Percentiles rank a stretch among this genome's conserved stretches.
Evolutionary conservation across 2,888 invertebrate species (phyloP).

Genomic region (Oscheius sp.): DNA sequence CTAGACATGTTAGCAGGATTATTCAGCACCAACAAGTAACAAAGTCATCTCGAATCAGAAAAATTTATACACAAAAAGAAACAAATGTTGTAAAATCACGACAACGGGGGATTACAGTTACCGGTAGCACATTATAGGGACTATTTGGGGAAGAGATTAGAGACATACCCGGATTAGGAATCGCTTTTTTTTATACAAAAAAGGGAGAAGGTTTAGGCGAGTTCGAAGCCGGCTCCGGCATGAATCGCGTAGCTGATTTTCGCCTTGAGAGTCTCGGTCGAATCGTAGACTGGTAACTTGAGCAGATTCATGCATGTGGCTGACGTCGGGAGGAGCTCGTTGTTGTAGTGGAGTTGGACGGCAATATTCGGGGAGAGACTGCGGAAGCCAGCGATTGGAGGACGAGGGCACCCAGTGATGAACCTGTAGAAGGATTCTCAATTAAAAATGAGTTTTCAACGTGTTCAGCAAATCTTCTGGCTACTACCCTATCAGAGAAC

Average conservation of each 20-base stretch:
- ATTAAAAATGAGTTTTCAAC: no score
- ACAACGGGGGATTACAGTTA: no score
- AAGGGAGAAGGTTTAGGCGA: constrained; percentile 22
- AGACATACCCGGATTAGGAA: neutral
- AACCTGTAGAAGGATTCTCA: constrained; percentile 37
- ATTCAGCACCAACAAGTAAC: no score
- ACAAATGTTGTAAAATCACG: no score
- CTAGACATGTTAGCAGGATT: no score
- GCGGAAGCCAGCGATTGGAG: constrained; percentile 93
- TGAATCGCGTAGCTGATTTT: constrained; percentile 49
- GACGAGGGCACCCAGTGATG: constrained; percentile 90
- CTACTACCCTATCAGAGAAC: no score
- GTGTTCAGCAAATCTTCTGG: no score
- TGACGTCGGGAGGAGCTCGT: constrained; percentile 90
- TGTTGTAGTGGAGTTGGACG: constrained; percentile 82
- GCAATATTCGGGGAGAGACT: constrained; percentile 94
- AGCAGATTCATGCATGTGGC: constrained; percentile 98
- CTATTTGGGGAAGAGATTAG: neutral
- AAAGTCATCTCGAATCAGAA: no score
- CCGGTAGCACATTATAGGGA: no score
- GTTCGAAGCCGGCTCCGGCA: constrained; percentile 54
- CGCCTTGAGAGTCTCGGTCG: neutral
- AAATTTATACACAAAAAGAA: no score
- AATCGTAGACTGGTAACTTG: constrained; percentile 82
- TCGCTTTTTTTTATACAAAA: neutral